Conservation (phyloP, 2,113 vertebrate species). For the Melanerpes formicivorus region DNA sequence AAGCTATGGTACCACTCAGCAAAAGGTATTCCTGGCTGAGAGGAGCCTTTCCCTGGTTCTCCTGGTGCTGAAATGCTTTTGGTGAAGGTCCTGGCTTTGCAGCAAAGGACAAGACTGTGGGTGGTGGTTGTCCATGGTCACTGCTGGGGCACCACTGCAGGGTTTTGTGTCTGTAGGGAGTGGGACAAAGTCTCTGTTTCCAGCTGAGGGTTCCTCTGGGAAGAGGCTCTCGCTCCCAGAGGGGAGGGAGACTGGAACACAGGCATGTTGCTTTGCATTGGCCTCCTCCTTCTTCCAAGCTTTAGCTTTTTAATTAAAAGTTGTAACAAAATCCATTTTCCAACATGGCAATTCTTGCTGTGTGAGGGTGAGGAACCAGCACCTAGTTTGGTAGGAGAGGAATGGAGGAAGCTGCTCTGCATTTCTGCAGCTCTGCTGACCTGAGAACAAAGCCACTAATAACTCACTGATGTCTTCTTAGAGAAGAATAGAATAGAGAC, state of each 20-base stretch:
- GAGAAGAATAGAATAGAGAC: neutral
- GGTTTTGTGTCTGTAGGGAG: neutral
- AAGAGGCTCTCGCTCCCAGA: neutral
- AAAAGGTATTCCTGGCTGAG: neutral
- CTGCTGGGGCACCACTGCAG: neutral
- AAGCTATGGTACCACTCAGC: neutral
- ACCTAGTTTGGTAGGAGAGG: neutral
- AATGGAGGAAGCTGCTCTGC: neutral
- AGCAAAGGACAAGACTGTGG: neutral
- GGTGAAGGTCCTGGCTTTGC: neutral
- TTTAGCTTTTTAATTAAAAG: constrained; percentile 65
- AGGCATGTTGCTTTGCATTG: neutral
- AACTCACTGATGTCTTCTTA: neutral
- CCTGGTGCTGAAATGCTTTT: neutral
- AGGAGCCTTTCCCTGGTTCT: neutral
- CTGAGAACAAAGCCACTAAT: neutral
- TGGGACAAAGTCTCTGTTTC: neutral
- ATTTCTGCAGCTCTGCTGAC: neutral
- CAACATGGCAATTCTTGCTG: neutral
- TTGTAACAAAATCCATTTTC: constrained; percentile 9
- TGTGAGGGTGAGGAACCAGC: neutral
- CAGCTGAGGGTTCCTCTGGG: neutral
- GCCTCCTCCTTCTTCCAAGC: neutral
- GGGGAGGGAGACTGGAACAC: neutral
- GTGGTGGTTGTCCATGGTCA: too few relatives aligned